phyloP scores from a whole-genome alignment of 2,797 vertebrate genomes.

The Hyperoplus immaculatus region DNA sequence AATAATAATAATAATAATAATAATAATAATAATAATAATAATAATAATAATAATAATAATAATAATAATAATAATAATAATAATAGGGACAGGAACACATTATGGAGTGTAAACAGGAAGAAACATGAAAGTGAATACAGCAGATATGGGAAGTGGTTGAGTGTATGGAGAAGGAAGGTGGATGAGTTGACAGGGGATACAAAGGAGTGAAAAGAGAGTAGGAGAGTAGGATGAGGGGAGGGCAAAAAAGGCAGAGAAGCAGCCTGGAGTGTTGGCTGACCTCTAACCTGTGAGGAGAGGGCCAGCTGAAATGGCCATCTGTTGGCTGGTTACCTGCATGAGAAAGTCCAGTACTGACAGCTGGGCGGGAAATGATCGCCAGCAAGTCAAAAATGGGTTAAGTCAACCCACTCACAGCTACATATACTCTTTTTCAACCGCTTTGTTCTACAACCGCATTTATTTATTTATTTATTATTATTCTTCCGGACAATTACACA shows the following conservation, averaged over 20 bases:
- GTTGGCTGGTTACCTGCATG: conserved; percentile 38
- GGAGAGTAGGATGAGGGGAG: not conserved
- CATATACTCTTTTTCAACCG: not conserved
- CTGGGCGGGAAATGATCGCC: conserved; percentile 10
- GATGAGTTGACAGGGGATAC: conserved; percentile 32
- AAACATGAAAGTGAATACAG: not conserved
- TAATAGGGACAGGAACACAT: not conserved
- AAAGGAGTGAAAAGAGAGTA: conserved; percentile 29
- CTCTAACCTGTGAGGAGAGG: conserved; percentile 51
- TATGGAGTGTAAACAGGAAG: not conserved
- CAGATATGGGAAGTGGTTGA: not conserved
- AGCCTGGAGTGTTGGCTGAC: conserved; percentile 45
- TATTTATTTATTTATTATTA: no score
- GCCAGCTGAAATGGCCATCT: conserved; percentile 56
- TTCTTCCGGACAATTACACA: no score
- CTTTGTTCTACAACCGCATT: not conserved
- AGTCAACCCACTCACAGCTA: not conserved
- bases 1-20: no score
- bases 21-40: no score
- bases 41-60: no score
- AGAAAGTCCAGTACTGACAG: conserved; percentile 24
- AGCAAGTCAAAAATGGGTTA: conserved; percentile 3
- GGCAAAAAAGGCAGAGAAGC: conserved; percentile 32
- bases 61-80: not conserved
- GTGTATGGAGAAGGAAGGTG: not conserved